Evolutionary conservation across 2,888 invertebrate genomes (phyloP).

Genomic region (Bellardia bayeri): DNA sequence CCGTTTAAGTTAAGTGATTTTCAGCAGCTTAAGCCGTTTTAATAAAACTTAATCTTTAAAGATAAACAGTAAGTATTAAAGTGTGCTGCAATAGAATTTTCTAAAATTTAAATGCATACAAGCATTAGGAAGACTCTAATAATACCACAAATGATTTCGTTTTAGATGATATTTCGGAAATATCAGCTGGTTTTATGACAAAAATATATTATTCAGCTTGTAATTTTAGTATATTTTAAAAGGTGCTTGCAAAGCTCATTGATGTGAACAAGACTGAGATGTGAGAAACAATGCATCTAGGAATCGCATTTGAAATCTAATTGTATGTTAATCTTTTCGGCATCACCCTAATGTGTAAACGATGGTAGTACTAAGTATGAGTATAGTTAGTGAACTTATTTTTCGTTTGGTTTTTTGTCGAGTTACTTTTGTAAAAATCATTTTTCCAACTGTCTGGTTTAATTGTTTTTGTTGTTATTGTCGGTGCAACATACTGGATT

Average conservation of each 20-base stretch:
- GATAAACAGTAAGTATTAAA: conserved; percentile 36
- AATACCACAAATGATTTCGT: too few species aligned
- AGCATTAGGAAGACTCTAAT: background rate
- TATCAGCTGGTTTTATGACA: too few species aligned
- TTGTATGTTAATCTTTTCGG: too few species aligned
- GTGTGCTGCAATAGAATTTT: conserved; percentile 14
- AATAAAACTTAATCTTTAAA: conserved; percentile 24
- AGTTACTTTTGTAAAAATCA: conserved; percentile 25
- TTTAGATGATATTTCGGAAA: too few species aligned
- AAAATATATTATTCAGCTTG: too few species aligned
- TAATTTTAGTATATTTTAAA: too few species aligned
- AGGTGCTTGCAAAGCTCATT: too few species aligned
- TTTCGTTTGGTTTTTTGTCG: background rate
- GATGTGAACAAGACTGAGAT: too few species aligned
- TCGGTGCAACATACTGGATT: conserved; percentile 41
- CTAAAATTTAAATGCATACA: background rate
- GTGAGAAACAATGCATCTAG: too few species aligned
- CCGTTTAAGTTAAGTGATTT: background rate
- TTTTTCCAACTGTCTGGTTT: conserved; percentile 58
- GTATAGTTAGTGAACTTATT: background rate
- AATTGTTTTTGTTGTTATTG: conserved; percentile 48
- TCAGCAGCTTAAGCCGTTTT: background rate
- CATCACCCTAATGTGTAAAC: too few species aligned
- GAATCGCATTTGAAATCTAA: too few species aligned
- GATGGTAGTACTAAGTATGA: background rate